Evolutionary conservation across 2,797 vertebrate genomes (phyloP), one percentile per base, ranked within the genome.

Genomic region (Lindbergichthys nudifrons): DNA sequence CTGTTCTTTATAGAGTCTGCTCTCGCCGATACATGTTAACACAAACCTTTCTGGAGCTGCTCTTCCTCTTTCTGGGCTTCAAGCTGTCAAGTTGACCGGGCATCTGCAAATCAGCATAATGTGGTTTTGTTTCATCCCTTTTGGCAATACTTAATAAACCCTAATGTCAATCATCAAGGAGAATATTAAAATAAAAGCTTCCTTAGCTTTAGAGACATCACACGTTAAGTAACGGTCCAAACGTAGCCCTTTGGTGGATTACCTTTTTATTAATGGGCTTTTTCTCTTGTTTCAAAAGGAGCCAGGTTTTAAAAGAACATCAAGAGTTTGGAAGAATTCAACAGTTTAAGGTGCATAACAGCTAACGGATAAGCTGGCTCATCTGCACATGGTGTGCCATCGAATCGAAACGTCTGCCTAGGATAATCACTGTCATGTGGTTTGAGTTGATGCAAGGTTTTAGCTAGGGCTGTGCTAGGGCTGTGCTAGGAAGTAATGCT

Each of bases 51-150:
- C 72, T 77, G 86, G 89, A 82, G 58, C 65, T 46, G 26, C 65
- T 89, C 63, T 89, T 94, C 86, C 92, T 90, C 73, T 93, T 92
- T 41, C 91, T 94, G 54, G 90, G 84, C 3, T 87, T 93, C 8
- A 92, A 74, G 26, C 85, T 82, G 18, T 87, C 81, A 36, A 89
- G 87, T 72, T 84, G 93, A 71, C 90, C 92, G 74, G 93, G 64
- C 90, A 94, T 92, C 95, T 96, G 83, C 71, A 89, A 70, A 74
- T 39, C 59, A 81, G 50, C 19, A 65, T 2, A 43, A 50, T 9
- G 59, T 1, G 10, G 14, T 57, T 36, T 10, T 56, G 11, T 75
- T 74, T 30, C 50, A 26, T 61, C 21, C 6, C 5, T 14, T 42
- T 6, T 18, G 5, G 10, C 10, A 65, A 58, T 8, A 47, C 7